These are phyloP conservation scores for Aleiodes testaceus DNA, from an alignment of 2,888 invertebrate species.

Conservation along the genomic window DNA sequence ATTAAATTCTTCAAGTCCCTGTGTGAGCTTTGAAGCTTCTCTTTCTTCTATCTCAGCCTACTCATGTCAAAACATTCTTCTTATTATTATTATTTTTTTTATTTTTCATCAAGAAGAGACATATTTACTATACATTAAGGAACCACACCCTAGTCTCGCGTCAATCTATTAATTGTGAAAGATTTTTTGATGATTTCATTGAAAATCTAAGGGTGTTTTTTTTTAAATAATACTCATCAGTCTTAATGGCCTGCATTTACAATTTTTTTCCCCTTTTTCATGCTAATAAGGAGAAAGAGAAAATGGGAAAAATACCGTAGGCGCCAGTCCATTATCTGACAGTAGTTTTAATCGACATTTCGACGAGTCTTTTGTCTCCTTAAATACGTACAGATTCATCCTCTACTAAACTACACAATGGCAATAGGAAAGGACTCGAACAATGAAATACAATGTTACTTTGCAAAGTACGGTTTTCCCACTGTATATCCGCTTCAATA, in stretches of 20 bases:
- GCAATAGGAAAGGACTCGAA: background rate
- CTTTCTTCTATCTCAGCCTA: no score
- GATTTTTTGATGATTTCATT: no score
- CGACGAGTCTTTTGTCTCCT: background rate
- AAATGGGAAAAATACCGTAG: background rate
- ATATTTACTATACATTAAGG: constrained; percentile 32
- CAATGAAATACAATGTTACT: constrained; percentile 11
- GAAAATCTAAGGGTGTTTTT: no score
- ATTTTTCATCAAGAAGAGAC: background rate
- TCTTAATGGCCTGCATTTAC: constrained; percentile 22
- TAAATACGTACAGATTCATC: constrained; percentile 25
- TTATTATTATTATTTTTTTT: constrained; percentile 34
- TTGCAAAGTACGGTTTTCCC: background rate
- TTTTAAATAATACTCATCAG: background rate
- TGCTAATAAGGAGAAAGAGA: constrained; percentile 27
- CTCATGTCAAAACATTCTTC: background rate
- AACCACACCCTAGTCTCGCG: constrained; percentile 1
- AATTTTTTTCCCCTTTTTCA: constrained; percentile 45
- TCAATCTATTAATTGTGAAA: no score
- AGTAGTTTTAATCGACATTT: constrained; percentile 27
- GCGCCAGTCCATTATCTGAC: background rate
- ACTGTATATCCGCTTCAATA: constrained; percentile 19
- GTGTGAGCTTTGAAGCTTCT: no score
- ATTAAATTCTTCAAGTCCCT: no score
- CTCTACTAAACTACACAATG: constrained; percentile 14